Conservation (phyloP, 2,888 invertebrate species). For the Aphidoletes aphidimyza region DNA sequence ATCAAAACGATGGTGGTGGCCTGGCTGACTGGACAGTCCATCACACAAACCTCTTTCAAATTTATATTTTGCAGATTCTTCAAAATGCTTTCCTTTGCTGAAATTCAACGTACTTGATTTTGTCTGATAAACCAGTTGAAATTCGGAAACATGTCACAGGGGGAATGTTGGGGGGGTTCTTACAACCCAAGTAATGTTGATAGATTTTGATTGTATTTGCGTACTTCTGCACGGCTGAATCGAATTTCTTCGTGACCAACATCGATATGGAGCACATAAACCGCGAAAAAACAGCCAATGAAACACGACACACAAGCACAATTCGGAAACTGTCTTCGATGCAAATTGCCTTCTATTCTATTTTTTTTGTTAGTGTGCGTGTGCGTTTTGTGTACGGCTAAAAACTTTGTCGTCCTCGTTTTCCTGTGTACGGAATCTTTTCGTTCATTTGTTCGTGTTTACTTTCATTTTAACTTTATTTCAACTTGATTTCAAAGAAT, state of each 20-base stretch:
- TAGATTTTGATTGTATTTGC: neutral
- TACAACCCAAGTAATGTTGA: neutral
- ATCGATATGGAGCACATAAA: neutral
- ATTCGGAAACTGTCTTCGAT: constrained; percentile 5
- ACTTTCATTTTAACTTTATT: constrained; percentile 38
- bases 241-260: neutral
- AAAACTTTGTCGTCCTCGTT: neutral
- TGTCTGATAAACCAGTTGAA: neutral
- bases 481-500: constrained; percentile 40
- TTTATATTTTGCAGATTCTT: too few relatives aligned
- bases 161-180: too few relatives aligned
- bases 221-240: constrained; percentile 27
- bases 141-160: neutral
- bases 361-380: neutral
- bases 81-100: too few relatives aligned
- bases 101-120: neutral
- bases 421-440: neutral
- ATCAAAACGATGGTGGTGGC: too few relatives aligned
- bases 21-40: too few relatives aligned
- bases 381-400: neutral
- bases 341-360: constrained; percentile 29
- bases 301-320: neutral
- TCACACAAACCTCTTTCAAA: too few relatives aligned
- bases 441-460: neutral
- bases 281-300: neutral